A percentile compares a stretch with the other conserved stretches of the same genome.
Conservation (phyloP, 2,113 vertebrate species). For the Misgurnus anguillicaudatus region DNA sequence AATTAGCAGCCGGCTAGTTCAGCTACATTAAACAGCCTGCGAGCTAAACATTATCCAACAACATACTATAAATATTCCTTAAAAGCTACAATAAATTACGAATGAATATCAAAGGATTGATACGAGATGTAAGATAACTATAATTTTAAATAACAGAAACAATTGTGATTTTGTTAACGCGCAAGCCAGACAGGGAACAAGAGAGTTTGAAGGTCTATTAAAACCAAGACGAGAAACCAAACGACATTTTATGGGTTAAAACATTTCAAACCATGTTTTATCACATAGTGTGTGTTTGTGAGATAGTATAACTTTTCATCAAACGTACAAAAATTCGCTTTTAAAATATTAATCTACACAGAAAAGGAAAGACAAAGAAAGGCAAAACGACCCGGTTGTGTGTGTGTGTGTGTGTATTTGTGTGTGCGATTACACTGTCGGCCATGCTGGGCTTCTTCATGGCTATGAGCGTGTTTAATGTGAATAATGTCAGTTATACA, state of each 20-base stretch:
- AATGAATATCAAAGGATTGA: too few species aligned
- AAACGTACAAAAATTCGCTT: not conserved
- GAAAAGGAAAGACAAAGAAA: slow-evolving; percentile 3
- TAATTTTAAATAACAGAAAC: not conserved
- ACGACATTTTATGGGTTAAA: not conserved
- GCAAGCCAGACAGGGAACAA: not conserved
- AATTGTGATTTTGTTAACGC: not conserved
- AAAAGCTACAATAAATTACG: not conserved
- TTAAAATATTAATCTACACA: not conserved
- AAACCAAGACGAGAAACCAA: slow-evolving; percentile 8
- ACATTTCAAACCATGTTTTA: not conserved
- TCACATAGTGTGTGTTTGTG: not conserved
- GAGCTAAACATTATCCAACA: slow-evolving; percentile 1
- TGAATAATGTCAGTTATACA: not conserved
- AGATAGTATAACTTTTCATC: not conserved
- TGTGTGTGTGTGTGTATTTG: not conserved
- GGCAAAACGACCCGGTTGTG: slow-evolving; percentile 40
- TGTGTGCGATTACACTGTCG: slow-evolving; percentile 60
- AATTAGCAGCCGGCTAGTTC: slow-evolving; percentile 24
- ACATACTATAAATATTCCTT: not conserved
- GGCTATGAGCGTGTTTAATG: slow-evolving; percentile 34
- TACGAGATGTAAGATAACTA: not conserved
- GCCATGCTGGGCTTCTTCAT: slow-evolving; percentile 69
- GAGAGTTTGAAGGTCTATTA: not conserved
- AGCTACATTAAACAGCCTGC: not conserved